Evolutionary conservation across 2,888 invertebrate species (phyloP), one percentile per base, ranked within the genome.

Genomic region (Acanthosepion esculentum): DNA sequence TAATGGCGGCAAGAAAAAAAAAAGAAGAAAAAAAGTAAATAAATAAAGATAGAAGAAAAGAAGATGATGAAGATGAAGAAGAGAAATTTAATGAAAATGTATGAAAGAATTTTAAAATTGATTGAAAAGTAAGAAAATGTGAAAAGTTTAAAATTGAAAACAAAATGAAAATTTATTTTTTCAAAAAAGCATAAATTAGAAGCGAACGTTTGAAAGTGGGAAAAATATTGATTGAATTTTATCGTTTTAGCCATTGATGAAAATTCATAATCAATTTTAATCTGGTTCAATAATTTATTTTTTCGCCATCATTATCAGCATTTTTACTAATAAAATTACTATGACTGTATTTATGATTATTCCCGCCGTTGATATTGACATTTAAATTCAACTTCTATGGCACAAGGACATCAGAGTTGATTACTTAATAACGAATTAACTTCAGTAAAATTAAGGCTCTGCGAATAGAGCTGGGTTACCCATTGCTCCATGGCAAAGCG

Each of bases 191-290:
- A 78, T 78, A 12, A 78, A 78, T 78, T n/a, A 78, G n/a, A 78
- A n/a, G n/a, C 18, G 78, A 78, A n/a, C n/a, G n/a, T 78, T 78
- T 64, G 5, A 33, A n/a, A 18, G n/a, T n/a, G 15, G 78, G 78
- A n/a, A n/a, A n/a, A n/a, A 78, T 78, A 78, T 78, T n/a, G 78
- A 78, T 78, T 78, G 15, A 18, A 78, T 78, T 78, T 78, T 78
- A 78, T 78, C n/a, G 78, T n/a, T 78, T 78, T 33, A n/a, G 15
- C 18, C 78, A 78, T 78, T 78, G n/a, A 33, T 78, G 33, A 78
- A 78, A 78, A 78, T 78, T 78, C 78, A 78, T 33, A 78, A 78
- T 78, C 78, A 33, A 78, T 78, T 78, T 78, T 78, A n/a, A 78
- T 78, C 78, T n/a, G 78, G n/a, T 78, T 78, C 78, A 33, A 78